Evolutionary conservation across 2,888 invertebrate genomes (phyloP).

Genomic region (Lordiphosa andalusiaca): DNA sequence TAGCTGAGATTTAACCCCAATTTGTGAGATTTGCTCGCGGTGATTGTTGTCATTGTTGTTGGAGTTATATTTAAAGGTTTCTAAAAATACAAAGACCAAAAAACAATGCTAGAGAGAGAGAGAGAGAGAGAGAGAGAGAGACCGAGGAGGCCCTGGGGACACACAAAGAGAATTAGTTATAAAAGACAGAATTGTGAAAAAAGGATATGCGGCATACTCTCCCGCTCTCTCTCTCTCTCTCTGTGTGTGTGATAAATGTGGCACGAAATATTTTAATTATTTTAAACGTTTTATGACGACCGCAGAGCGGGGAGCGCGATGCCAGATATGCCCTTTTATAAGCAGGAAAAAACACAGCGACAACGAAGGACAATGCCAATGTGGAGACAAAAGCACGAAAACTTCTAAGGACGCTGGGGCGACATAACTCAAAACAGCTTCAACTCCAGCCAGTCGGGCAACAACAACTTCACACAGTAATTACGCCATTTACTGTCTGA

Average conservation of each 20-base stretch:
- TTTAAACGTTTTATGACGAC: slow-evolving; percentile 77
- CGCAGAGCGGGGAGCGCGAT: slow-evolving; percentile 45
- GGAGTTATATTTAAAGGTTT: slow-evolving; percentile 69
- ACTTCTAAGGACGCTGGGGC: slow-evolving; percentile 46
- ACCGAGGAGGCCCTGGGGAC: slow-evolving; percentile 39
- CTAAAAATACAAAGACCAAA: slow-evolving; percentile 68
- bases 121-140: slow-evolving; percentile 28
- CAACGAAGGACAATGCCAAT: slow-evolving; percentile 55
- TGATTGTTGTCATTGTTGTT: slow-evolving; percentile 52
- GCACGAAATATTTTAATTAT: slow-evolving; percentile 78
- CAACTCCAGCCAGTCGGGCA: slow-evolving; percentile 11
- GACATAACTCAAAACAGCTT: slow-evolving; percentile 70
- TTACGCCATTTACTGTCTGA: slow-evolving; percentile 73
- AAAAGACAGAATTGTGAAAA: slow-evolving; percentile 32
- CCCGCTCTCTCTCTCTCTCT: slow-evolving; percentile 27
- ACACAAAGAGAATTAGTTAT: slow-evolving; percentile 69
- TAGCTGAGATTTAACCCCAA: slow-evolving; percentile 72
- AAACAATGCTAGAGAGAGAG: slow-evolving; percentile 44
- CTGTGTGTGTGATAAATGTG: slow-evolving; percentile 66
- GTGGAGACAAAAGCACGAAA: slow-evolving; percentile 61
- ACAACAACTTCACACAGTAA: slow-evolving; percentile 68
- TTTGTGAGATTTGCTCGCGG: slow-evolving; percentile 76
- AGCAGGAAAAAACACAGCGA: slow-evolving; percentile 26
- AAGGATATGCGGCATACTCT: slow-evolving; percentile 68
- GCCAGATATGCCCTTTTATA: slow-evolving; percentile 57